Percentiles rank a stretch among this genome's conserved stretches.
phyloP scores from a whole-genome alignment of 2,888 invertebrate species.

The Thecophora atra region DNA sequence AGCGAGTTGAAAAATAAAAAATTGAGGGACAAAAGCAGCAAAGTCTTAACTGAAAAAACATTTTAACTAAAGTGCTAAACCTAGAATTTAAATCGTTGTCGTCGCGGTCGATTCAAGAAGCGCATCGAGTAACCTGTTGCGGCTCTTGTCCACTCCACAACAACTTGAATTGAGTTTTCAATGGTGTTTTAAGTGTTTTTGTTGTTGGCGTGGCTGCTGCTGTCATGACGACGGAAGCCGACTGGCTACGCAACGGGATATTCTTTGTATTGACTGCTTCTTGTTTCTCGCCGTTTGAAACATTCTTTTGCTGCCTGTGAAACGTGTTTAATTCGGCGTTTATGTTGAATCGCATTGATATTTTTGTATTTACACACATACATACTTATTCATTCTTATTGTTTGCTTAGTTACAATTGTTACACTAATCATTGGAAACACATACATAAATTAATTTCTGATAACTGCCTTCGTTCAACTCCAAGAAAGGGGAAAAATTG shows the following conservation, averaged over 20 bases:
- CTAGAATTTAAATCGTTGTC: constrained; percentile 17
- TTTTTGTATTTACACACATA: too few relatives aligned
- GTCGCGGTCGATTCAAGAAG: constrained; percentile 20
- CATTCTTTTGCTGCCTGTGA: constrained; percentile 4
- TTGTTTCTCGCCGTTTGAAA: not conserved
- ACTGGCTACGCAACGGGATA: constrained; percentile 30
- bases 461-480: not conserved
- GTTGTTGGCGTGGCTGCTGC: not conserved
- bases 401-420: too few relatives aligned
- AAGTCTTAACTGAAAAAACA: not conserved
- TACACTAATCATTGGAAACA: too few relatives aligned
- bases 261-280: constrained; percentile 7
- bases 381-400: not conserved
- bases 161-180: not conserved
- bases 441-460: too few relatives aligned
- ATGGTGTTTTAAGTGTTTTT: constrained; percentile 7
- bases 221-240: constrained; percentile 13
- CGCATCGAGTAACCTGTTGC: constrained; percentile 13
- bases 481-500: not conserved
- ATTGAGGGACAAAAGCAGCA: not conserved
- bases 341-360: not conserved
- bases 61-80: constrained; percentile 5
- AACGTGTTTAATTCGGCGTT: constrained; percentile 21
- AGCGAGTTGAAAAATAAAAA: not conserved
- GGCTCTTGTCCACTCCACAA: not conserved